Evolutionary conservation across 1,140 invertebrate genomes (phyloP), one percentile per base, ranked within the genome.

Genomic region (Lucilia sericata): DNA sequence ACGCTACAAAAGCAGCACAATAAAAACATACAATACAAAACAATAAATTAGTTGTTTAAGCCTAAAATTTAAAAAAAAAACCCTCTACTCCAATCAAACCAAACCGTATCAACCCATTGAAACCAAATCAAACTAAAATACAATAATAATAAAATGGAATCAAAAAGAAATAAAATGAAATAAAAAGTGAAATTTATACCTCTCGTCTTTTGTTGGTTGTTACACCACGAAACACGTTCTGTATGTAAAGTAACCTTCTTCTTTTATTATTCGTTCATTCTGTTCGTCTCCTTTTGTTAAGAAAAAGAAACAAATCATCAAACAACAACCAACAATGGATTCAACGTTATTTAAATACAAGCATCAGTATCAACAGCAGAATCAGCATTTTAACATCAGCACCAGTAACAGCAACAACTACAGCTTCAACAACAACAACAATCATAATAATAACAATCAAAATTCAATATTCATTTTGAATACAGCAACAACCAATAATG

Each of bases 391-490:
- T n/a, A 51, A 70, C 47, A 49, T n/a, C 42, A 80, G 19, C 76
- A 80, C 19, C 76, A 80, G 19, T 30, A 30, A 30, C 76, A 49
- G 42, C 42, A 19, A 19, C 76, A 80, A 8, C 47, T 42, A 42
- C 42, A 78, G n/a, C 74, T 12, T 5, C 34, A 76, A 30, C 34
- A 78, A 10, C 76, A 80, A n/a, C 76, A 80, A 80, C 76, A 80
- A 49, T 76, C 74, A 76, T 17, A 80, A 80, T 42, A 51, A 80
- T 49, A 80, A 19, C 76, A 80, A 80, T 80, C 76, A 80, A 80
- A 80, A 80, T 80, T 80, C 76, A 80, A 80, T 80, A 80, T 80
- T 80, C 76, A 49, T 80, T 80, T 80, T 80, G 47, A 80, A 80
- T 80, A 49, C 76, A 47, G 42, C 42, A 80, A 49, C 42, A 80